These are phyloP conservation scores for Tetraneura akinire DNA, from an alignment of 1,140 invertebrate genomes.

Conservation along the genomic window DNA sequence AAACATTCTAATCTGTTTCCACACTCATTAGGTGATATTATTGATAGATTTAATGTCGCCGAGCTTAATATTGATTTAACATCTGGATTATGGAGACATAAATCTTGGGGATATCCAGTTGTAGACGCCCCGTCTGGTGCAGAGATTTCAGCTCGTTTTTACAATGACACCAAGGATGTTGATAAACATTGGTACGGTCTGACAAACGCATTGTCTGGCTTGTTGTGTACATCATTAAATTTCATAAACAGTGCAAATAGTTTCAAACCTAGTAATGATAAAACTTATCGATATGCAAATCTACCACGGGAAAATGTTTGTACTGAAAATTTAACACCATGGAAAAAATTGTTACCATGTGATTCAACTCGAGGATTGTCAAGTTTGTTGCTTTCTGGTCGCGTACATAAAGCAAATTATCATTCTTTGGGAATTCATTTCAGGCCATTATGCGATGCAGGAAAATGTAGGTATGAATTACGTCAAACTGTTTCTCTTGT, in stretches of 20 bases:
- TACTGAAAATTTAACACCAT: constrained; percentile 97
- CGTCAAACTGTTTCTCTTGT: constrained; percentile 83
- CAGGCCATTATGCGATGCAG: constrained; percentile 71
- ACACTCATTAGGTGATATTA: constrained; percentile 85
- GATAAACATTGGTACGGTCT: constrained; percentile 85
- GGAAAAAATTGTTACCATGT: constrained; percentile 95
- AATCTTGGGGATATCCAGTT: constrained; percentile 90
- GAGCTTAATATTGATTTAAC: constrained; percentile 91
- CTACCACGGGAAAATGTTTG: constrained; percentile 94
- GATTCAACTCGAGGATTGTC: constrained; percentile 81
- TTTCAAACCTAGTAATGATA: constrained; percentile 61
- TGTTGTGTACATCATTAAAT: constrained; percentile 94
- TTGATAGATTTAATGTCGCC: constrained; percentile 79
- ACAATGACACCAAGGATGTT: constrained; percentile 64
- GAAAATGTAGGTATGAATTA: constrained; percentile 72
- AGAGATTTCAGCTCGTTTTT: constrained; percentile 92
- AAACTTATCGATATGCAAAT: constrained; percentile 78
- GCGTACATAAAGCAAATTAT: constrained; percentile 91
- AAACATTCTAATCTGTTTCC: constrained; percentile 83
- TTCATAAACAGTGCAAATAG: constrained; percentile 90
- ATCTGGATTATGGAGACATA: constrained; percentile 89
- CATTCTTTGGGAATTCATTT: constrained; percentile 88
- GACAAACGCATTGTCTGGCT: constrained; percentile 85
- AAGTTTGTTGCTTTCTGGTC: constrained; percentile 84
- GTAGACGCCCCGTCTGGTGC: constrained; percentile 86